phyloP scores from a whole-genome alignment of 1,140 invertebrate genomes.

The Bursaphelenchus mucronatus region DNA sequence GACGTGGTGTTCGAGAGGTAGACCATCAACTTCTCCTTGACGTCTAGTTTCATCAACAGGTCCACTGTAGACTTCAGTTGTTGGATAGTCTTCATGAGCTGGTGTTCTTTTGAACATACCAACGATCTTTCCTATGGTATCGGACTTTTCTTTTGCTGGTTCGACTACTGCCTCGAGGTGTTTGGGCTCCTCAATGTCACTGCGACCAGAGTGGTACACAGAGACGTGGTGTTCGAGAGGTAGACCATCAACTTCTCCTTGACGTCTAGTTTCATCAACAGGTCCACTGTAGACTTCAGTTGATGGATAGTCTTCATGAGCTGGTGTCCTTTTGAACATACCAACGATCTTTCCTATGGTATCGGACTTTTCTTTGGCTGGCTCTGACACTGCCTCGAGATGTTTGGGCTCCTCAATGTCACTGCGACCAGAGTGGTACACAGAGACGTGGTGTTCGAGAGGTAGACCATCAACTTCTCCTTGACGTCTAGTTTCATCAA shows the following conservation, averaged over 20 bases:
- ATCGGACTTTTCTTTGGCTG: constrained; percentile 1
- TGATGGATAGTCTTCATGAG: background rate
- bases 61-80: no score
- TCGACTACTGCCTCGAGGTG: no score
- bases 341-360: background rate
- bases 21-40: no score
- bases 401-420: background rate
- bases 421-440: background rate
- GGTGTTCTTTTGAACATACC: no score
- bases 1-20: no score
- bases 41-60: no score
- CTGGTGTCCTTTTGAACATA: background rate
- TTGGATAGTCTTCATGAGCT: no score
- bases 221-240: no score
- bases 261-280: constrained; percentile 16
- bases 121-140: no score
- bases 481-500: background rate
- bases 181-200: no score
- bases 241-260: background rate
- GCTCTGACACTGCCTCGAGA: background rate
- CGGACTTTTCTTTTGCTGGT: no score
- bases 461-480: background rate
- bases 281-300: constrained; percentile 21
- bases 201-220: no score
- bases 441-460: background rate